These are phyloP conservation scores for Criorhina ranunculi DNA, from an alignment of 2,888 invertebrate genomes.

Conservation along the genomic window DNA sequence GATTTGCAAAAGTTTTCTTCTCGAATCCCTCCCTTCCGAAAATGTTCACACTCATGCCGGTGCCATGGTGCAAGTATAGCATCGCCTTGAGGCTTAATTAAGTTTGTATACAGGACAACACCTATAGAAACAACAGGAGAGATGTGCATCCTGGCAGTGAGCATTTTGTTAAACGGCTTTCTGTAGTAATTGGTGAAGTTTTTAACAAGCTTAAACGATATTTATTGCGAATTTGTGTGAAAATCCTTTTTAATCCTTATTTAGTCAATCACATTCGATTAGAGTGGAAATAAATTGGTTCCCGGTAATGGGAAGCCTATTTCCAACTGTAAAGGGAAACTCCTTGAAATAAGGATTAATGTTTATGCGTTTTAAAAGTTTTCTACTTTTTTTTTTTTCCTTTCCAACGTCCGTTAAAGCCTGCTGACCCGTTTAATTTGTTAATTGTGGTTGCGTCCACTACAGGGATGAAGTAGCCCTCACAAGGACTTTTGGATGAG, in stretches of 20 bases:
- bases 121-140: constrained; percentile 36
- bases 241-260: constrained; percentile 76
- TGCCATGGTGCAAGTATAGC: constrained; percentile 26
- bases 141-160: constrained; percentile 7
- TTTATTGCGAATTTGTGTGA: constrained; percentile 71
- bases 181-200: constrained; percentile 73
- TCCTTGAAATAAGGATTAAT: constrained; percentile 64
- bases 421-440: constrained; percentile 74
- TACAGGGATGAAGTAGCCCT: constrained; percentile 19
- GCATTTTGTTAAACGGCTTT: constrained; percentile 12
- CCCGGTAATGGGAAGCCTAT: constrained; percentile 5
- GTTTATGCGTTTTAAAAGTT: constrained; percentile 68
- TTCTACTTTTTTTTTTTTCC: constrained; percentile 9
- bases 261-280: constrained; percentile 76
- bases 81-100: constrained; percentile 69
- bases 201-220: constrained; percentile 75
- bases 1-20: constrained; percentile 48
- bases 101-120: constrained; percentile 54
- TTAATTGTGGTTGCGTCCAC: constrained; percentile 65
- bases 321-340: background rate
- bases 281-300: constrained; percentile 52
- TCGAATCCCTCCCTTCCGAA: no score
- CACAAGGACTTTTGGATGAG: constrained; percentile 24
- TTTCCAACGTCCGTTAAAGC: constrained; percentile 32
- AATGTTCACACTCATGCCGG: constrained; percentile 25